phyloP scores from a whole-genome alignment of 2,888 invertebrate species.

The Uloborus plumipes region DNA sequence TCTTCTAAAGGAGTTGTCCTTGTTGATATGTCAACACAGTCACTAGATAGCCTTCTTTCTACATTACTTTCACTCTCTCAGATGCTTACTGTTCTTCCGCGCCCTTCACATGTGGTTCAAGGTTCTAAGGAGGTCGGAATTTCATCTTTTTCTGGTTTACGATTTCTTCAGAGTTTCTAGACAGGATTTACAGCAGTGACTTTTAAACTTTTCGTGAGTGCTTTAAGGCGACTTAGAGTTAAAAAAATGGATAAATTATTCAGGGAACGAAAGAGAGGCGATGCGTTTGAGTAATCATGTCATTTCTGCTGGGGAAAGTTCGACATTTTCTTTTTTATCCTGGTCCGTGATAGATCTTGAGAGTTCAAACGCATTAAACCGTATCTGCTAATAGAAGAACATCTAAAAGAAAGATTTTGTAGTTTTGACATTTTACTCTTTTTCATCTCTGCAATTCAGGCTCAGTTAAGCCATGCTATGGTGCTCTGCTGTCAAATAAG shows the following conservation, averaged over 20 bases:
- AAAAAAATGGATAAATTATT: background rate
- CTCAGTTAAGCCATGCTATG: too few species aligned
- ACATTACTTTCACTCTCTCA: constrained; percentile 3
- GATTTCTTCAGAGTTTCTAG: constrained; percentile 12
- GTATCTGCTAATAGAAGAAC: background rate
- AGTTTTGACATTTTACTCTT: too few species aligned
- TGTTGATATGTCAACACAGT: too few species aligned
- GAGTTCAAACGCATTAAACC: background rate
- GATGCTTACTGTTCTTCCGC: background rate
- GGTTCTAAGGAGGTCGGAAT: constrained; percentile 18
- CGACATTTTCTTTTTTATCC: background rate
- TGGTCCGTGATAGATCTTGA: background rate
- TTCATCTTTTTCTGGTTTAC: constrained; percentile 10
- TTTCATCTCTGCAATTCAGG: too few species aligned
- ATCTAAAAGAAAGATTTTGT: too few species aligned
- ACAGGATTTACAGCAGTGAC: constrained; percentile 11
- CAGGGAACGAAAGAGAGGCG: background rate
- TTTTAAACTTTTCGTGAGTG: background rate
- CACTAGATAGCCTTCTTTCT: constrained; percentile 14
- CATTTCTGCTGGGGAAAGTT: background rate
- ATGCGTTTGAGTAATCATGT: constrained; percentile 1
- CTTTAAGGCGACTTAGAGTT: background rate
- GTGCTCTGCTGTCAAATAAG: too few species aligned
- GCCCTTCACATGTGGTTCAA: constrained; percentile 20
- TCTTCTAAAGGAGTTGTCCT: too few species aligned